phyloP scores from a whole-genome alignment of 2,797 vertebrate species.

The Cynodonichthys magdalenae region DNA sequence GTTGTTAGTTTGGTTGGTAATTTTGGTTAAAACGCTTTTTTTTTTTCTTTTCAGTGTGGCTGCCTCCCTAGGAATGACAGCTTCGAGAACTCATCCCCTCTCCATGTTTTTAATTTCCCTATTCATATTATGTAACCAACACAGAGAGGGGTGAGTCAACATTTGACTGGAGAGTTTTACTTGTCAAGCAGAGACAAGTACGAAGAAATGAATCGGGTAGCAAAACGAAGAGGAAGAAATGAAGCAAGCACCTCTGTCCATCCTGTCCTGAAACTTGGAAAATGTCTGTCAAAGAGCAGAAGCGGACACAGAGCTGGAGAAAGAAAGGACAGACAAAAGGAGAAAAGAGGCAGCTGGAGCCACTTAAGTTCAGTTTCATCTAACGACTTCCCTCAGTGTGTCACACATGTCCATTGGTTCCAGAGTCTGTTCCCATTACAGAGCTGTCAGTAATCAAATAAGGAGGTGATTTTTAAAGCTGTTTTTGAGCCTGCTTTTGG shows the following conservation, averaged over 20 bases:
- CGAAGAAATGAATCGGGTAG: conserved; percentile 80
- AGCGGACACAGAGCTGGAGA: conserved; percentile 78
- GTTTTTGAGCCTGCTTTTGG: conserved; percentile 76
- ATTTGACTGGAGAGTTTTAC: conserved; percentile 74
- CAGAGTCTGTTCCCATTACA: conserved; percentile 81
- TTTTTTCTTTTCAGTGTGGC: conserved; percentile 81
- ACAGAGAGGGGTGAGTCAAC: conserved; percentile 76
- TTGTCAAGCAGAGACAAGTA: conserved; percentile 78
- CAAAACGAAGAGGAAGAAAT: conserved; percentile 79
- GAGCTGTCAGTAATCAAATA: conserved; percentile 82
- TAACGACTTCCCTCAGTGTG: conserved; percentile 76
- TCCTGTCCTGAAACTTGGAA: conserved; percentile 80
- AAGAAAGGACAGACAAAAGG: conserved; percentile 73
- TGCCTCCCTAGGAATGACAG: conserved; percentile 83
- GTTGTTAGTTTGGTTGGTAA: conserved; percentile 88
- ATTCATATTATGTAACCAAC: conserved; percentile 72
- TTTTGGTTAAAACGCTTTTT: conserved; percentile 88
- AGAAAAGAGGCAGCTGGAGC: conserved; percentile 78
- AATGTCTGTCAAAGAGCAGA: conserved; percentile 80
- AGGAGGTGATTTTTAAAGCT: conserved; percentile 83
- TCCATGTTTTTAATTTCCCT: conserved; percentile 73
- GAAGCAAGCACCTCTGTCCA: conserved; percentile 80
- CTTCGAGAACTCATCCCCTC: conserved; percentile 74
- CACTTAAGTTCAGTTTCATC: conserved; percentile 81
- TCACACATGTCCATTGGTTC: conserved; percentile 80